Evolutionary conservation across 2,797 vertebrate genomes (phyloP).

Genomic region (Pseudochromis fuscus): DNA sequence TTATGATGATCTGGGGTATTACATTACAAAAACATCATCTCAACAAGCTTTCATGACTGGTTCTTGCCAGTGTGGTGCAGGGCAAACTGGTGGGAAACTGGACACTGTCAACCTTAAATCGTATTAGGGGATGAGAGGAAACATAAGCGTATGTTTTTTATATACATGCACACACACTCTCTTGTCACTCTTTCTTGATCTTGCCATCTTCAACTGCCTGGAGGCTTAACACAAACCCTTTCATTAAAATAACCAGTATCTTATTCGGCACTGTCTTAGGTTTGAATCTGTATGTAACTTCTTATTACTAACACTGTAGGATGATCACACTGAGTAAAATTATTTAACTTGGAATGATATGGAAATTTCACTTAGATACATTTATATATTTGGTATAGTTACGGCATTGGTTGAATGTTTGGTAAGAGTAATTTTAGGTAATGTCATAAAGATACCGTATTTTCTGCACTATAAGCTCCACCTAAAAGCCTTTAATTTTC

Average conservation of each 20-base stretch:
- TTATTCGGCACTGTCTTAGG: no score
- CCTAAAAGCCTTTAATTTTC: no score
- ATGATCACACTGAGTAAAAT: background rate
- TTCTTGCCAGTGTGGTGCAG: background rate
- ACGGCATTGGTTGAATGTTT: background rate
- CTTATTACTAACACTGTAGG: no score
- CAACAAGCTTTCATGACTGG: background rate
- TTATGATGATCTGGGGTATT: background rate
- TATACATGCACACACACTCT: background rate
- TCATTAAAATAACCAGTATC: background rate
- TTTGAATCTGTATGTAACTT: background rate
- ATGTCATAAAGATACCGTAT: background rate
- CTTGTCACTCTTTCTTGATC: background rate
- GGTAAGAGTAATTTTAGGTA: background rate
- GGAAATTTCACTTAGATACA: background rate
- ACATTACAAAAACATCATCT: background rate
- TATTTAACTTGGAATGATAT: no score
- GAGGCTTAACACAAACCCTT: background rate
- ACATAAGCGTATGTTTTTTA: background rate
- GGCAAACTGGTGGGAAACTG: background rate
- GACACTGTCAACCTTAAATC: slow-evolving; percentile 1
- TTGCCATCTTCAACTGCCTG: background rate
- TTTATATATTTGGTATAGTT: background rate
- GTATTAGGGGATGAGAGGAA: slow-evolving; percentile 11
- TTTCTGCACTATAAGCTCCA: background rate